Conservation (phyloP, 2,797 vertebrate species). For the Peromyscus aztecus region DNA sequence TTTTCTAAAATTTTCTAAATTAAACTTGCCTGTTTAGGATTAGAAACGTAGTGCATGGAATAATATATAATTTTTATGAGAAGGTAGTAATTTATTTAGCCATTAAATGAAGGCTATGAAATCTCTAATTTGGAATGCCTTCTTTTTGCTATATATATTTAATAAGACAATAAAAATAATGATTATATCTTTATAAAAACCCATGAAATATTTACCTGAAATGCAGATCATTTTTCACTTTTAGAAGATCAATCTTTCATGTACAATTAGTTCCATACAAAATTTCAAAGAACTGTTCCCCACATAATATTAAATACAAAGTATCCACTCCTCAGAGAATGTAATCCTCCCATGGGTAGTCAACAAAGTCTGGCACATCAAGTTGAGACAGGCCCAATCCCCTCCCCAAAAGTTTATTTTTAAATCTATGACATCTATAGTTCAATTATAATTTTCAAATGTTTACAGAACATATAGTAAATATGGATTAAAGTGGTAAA, state of each 20-base stretch:
- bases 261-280: not conserved
- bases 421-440: not conserved
- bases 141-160: not conserved
- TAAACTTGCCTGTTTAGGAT: not conserved
- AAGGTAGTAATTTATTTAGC: not conserved
- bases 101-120: not conserved
- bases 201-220: not conserved
- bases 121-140: not conserved
- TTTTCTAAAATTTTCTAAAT: constrained; percentile 7
- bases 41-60: not conserved
- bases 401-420: not conserved
- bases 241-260: not conserved
- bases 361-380: too few relatives aligned
- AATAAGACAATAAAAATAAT: not conserved
- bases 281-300: not conserved
- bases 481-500: constrained; percentile 2
- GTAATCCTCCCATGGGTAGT: too few relatives aligned
- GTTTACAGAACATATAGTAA: not conserved
- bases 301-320: not conserved
- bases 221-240: not conserved
- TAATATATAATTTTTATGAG: not conserved
- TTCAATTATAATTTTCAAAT: constrained; percentile 14
- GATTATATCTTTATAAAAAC: not conserved
- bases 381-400: too few relatives aligned
- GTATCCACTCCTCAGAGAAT: too few relatives aligned